A percentile compares a stretch with the other conserved stretches of the same genome.
Evolutionary conservation across 2,888 invertebrate genomes (phyloP).

Genomic region (Mimachlamys varia): DNA sequence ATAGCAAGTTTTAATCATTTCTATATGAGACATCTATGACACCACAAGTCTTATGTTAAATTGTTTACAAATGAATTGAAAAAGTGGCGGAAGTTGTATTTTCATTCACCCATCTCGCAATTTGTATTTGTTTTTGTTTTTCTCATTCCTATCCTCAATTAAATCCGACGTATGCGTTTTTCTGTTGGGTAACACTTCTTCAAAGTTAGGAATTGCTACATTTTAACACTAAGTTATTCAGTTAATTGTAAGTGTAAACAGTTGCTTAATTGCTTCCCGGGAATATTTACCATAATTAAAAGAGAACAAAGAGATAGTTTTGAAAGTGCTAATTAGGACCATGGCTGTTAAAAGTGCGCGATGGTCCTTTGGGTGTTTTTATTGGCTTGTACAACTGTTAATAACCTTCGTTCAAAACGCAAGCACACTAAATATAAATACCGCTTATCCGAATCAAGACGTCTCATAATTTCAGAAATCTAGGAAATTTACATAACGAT

Average conservation of each 20-base stretch:
- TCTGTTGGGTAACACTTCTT: not conserved
- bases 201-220: not conserved
- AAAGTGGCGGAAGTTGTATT: too few species aligned
- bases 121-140: too few species aligned
- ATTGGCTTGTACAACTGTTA: not conserved
- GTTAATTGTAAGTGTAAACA: not conserved
- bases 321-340: not conserved
- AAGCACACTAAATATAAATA: not conserved
- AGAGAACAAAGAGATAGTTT: slow-evolving; percentile 16
- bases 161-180: not conserved
- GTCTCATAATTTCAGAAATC: not conserved
- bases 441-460: not conserved
- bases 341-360: not conserved
- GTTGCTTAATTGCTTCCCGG: not conserved
- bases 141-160: not conserved
- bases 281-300: slow-evolving; percentile 21
- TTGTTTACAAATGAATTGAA: not conserved
- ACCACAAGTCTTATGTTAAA: not conserved
- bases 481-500: slow-evolving; percentile 4
- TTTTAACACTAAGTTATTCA: not conserved
- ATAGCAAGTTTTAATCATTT: too few species aligned
- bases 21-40: too few species aligned
- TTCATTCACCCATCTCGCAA: not conserved
- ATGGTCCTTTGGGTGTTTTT: not conserved
- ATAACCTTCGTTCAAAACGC: not conserved